Conservation (phyloP, 2,888 invertebrate genomes). For the Machimus atricapillus region DNA sequence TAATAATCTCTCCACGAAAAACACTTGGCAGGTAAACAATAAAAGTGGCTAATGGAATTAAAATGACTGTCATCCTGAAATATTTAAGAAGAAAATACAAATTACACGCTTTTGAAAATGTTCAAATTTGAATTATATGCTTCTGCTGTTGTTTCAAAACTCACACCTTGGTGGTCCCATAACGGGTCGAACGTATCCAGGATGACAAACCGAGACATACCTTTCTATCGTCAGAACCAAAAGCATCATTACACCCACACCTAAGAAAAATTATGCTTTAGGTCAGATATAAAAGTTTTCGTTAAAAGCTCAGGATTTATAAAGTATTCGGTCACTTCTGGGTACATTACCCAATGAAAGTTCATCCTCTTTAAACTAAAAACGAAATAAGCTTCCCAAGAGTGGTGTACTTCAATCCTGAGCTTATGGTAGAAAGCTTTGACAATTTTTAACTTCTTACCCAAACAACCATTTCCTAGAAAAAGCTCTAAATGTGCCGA, state of each 20-base stretch:
- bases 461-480: conserved; percentile 74
- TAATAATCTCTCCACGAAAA: conserved; percentile 69
- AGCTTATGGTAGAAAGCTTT: neutral
- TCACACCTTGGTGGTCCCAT: conserved; percentile 69
- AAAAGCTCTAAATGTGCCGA: conserved; percentile 75
- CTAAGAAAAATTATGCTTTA: conserved; percentile 52
- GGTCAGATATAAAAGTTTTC: neutral
- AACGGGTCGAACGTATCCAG: conserved; percentile 71
- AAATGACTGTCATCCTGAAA: conserved; percentile 66
- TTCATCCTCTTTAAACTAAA: neutral
- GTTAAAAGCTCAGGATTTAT: neutral
- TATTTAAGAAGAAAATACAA: neutral
- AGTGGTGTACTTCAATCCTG: neutral
- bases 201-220: conserved; percentile 78
- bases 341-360: neutral
- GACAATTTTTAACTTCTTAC: conserved; percentile 56
- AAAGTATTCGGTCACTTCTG: neutral
- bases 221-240: conserved; percentile 76
- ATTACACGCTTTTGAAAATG: neutral
- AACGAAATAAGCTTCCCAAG: neutral
- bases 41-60: conserved; percentile 72
- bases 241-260: conserved; percentile 80
- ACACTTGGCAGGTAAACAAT: conserved; percentile 74
- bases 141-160: conserved; percentile 18
- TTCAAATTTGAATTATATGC: neutral